Evolutionary conservation across 2,113 vertebrate species (phyloP).

Genomic region (Coturnix japonica): DNA sequence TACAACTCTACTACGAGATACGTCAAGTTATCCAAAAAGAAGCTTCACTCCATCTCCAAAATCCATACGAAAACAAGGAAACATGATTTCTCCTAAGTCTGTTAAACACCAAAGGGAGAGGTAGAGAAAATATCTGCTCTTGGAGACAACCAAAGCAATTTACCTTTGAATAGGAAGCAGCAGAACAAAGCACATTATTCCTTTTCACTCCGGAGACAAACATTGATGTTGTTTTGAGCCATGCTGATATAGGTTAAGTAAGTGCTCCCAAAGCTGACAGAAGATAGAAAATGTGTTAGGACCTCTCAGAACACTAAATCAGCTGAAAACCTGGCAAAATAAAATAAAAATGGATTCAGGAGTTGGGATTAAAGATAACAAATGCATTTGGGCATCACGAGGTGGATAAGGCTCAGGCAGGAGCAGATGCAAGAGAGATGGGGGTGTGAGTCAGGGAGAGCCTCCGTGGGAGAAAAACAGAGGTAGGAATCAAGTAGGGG

Average conservation of each 20-base stretch:
- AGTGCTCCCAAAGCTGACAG: neutral
- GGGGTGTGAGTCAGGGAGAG: neutral
- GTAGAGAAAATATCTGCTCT: constrained; percentile 8
- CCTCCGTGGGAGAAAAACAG: neutral
- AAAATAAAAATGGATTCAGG: neutral
- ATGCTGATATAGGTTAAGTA: neutral
- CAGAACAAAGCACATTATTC: constrained; percentile 24
- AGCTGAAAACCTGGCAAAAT: neutral
- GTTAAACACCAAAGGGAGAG: neutral
- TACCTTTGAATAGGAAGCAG: constrained; percentile 5
- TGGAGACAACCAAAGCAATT: constrained; percentile 19
- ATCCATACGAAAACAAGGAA: neutral
- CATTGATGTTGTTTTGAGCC: neutral
- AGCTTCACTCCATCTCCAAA: neutral
- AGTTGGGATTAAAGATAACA: neutral
- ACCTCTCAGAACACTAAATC: neutral
- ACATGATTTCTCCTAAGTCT: neutral
- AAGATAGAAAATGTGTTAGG: neutral
- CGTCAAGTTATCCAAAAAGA: neutral
- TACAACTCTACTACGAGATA: neutral
- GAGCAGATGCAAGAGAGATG: neutral
- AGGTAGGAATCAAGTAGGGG: neutral
- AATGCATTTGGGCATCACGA: neutral
- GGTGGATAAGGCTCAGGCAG: neutral
- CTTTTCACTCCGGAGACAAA: neutral